Percentiles rank a stretch among this genome's conserved stretches.
phyloP scores from a whole-genome alignment of 2,113 vertebrate species.

The Etia nguti region DNA sequence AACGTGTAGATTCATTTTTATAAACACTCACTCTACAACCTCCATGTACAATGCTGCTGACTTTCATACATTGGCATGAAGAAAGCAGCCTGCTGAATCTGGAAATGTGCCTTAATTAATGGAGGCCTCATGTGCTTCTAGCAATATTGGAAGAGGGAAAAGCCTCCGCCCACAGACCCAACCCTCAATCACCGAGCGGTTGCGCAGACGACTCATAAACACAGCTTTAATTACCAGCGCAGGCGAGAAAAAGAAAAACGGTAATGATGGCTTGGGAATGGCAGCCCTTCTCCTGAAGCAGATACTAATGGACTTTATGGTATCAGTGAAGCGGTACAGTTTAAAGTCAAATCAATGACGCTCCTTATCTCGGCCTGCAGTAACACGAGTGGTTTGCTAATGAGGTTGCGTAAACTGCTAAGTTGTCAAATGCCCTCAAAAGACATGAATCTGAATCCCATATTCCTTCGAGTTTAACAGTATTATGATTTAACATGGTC shows the following conservation, averaged over 20 bases:
- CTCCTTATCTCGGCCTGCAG: neutral
- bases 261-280: neutral
- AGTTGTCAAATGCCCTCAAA: neutral
- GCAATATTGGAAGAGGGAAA: constrained; percentile 19
- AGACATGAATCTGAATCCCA: neutral
- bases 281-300: constrained; percentile 1
- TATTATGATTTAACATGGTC: neutral
- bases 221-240: constrained; percentile 12
- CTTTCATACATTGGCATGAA: neutral
- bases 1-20: neutral
- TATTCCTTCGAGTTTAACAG: neutral
- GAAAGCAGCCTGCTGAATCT: constrained; percentile 24
- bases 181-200: neutral
- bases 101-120: constrained; percentile 40
- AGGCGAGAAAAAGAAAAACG: neutral
- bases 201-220: neutral
- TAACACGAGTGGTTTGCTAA: constrained; percentile 5
- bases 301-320: constrained; percentile 1
- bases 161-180: neutral
- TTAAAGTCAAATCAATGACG: constrained; percentile 17
- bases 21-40: neutral
- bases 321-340: neutral
- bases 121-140: neutral
- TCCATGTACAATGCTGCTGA: neutral
- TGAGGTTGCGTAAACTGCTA: neutral